phyloP scores from a whole-genome alignment of 2,113 vertebrate genomes.

The Dendrocopos noguchii region DNA sequence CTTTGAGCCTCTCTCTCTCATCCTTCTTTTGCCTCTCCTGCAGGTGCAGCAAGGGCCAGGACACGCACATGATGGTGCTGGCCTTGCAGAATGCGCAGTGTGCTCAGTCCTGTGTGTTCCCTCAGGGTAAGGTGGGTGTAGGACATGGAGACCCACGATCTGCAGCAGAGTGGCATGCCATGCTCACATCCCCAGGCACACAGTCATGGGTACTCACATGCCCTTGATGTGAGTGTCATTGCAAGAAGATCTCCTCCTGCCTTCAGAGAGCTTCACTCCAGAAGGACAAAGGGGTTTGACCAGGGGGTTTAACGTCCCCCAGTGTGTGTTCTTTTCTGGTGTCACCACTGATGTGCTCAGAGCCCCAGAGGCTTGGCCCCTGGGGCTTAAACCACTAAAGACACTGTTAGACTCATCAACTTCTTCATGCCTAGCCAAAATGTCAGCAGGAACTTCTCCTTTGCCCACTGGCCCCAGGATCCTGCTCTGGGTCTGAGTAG shows the following conservation, averaged over 20 bases:
- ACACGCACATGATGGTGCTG: accelerated
- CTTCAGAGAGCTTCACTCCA: background rate
- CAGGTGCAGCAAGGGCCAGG: accelerated
- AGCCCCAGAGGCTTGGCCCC: background rate
- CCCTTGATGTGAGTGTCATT: accelerated
- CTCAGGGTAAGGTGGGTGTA: background rate
- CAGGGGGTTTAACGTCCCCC: background rate
- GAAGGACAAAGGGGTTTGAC: background rate
- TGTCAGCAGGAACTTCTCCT: background rate
- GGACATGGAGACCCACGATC: accelerated
- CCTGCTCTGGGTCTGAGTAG: background rate
- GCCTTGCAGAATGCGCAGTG: background rate
- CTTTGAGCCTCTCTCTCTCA: background rate
- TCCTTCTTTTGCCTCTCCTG: background rate
- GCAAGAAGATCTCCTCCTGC: background rate
- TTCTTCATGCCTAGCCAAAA: background rate
- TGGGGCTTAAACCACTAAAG: background rate
- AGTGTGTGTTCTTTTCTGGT: background rate
- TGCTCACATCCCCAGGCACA: accelerated
- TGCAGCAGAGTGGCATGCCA: background rate
- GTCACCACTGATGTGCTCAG: background rate
- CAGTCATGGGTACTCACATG: background rate
- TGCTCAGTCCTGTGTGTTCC: background rate
- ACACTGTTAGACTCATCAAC: background rate
- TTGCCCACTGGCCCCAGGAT: background rate